Base-by-base conservation (phyloP, 2,888 invertebrate genomes). In the Dendrolimus houi region DNA sequence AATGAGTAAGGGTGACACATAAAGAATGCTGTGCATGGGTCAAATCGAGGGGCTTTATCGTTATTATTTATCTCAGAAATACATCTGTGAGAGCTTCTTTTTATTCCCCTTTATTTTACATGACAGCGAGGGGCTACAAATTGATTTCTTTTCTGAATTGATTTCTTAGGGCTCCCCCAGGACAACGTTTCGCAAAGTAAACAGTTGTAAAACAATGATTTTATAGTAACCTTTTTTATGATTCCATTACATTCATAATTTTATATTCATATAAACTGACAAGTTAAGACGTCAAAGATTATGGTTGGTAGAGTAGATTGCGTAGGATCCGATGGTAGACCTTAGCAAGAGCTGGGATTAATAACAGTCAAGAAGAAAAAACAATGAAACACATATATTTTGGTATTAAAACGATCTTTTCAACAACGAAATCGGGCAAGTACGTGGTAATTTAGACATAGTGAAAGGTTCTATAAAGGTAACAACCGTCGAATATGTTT, bases 41-140 rank as follows among this genome's bases (percentile, higher is more conserved):
- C 75, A 78, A 81, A 80, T 77, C 68, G 79, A 73, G 71, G 74
- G 74, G 70, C 71, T 77, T 78, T 80, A 75, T 79, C 79, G 77
- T 76, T 81, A 79, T 80, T 80, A 81, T 82, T 82, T 81, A 79
- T 81, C 75, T 79, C 66, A 62, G 74, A 76, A 76, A 76, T 74
- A 77, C 76, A 81, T 79, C 79, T 78, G 72, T 73, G 68, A 68
- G 61, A 72, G 69, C 69, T 74, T 62, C 67, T 67, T 65, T 74
- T 72, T 74, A 71, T 73, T 77, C 75, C 71, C 74, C 69, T 79
- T 79, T 77, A 79, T 79, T 81, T 79, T 76, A 77, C 77, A 79
- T 75, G 71, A 71, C 67, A 68, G 67, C 66, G 69, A 65, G 66
- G 67, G 62, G 62, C 74, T 69, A 72, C 75, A 80, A 79, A 83